Evolutionary conservation across 2,797 vertebrate genomes (phyloP).

Genomic region (Tamandua tetradactyla): DNA sequence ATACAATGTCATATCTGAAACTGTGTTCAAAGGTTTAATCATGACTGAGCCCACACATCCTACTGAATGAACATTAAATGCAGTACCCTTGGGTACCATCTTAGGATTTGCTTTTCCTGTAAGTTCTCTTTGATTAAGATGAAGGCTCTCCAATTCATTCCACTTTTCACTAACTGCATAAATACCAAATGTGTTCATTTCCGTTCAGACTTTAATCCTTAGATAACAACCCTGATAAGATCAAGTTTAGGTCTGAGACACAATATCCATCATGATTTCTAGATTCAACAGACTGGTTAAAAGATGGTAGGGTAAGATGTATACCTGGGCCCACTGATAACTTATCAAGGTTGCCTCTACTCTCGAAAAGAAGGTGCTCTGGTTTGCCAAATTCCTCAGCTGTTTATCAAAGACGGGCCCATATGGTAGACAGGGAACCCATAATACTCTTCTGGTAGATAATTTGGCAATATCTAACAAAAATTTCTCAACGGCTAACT

Average conservation of each 20-base stretch:
- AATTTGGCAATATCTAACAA: neutral
- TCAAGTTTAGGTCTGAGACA: neutral
- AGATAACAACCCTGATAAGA: neutral
- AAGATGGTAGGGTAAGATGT: neutral
- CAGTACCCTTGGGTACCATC: neutral
- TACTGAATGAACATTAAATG: neutral
- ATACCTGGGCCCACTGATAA: neutral
- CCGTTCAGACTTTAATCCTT: neutral
- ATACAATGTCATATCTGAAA: neutral
- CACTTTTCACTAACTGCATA: neutral
- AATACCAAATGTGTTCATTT: neutral
- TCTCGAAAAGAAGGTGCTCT: neutral
- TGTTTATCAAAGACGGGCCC: neutral
- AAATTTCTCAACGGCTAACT: fast-evolving
- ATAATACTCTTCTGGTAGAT: neutral
- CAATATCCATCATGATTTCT: neutral
- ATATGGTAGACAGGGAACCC: fast-evolving
- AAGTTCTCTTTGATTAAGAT: neutral
- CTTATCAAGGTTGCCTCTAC: neutral
- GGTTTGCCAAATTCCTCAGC: neutral
- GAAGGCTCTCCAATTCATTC: neutral
- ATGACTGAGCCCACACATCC: neutral
- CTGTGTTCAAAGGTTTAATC: neutral
- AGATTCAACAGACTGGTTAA: neutral
- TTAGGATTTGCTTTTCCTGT: neutral